A percentile compares a stretch with the other conserved stretches of the same genome.
These are phyloP conservation scores for Trichopoda pennipes DNA, from an alignment of 2,888 invertebrate genomes.

Conservation along the genomic window DNA sequence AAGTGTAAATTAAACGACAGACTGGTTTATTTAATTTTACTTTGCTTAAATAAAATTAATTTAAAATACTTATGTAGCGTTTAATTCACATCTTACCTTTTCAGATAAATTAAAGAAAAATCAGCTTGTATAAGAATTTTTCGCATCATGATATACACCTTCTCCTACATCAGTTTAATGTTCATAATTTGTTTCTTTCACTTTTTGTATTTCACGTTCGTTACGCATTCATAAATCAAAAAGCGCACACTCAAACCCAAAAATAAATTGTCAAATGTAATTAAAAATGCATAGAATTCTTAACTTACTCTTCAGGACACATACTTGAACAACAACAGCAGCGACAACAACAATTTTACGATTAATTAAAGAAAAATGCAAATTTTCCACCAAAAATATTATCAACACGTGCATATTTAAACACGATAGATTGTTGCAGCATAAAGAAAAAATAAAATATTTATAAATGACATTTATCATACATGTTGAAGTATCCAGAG, in stretches of 20 bases:
- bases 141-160: slow-evolving; percentile 1
- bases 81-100: no score
- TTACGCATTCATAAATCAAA: slow-evolving; percentile 63
- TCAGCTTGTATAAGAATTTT: no score
- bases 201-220: slow-evolving; percentile 60
- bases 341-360: slow-evolving; percentile 69
- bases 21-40: no score
- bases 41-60: no score
- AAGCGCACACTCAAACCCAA: slow-evolving; percentile 36
- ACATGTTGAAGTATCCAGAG: slow-evolving; percentile 24
- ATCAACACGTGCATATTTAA: slow-evolving; percentile 65
- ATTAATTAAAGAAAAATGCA: slow-evolving; percentile 79
- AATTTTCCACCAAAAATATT: slow-evolving; percentile 72
- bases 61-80: no score
- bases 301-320: slow-evolving; percentile 38
- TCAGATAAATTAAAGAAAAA: no score
- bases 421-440: slow-evolving; percentile 21
- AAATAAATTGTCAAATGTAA: slow-evolving; percentile 61
- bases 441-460: slow-evolving; percentile 32
- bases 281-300: slow-evolving; percentile 66
- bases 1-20: no score
- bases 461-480: slow-evolving; percentile 59
- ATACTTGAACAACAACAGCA: slow-evolving; percentile 6
- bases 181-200: slow-evolving; percentile 56
- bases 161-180: slow-evolving; percentile 40